Evolutionary conservation across 2,888 invertebrate species (phyloP).

Genomic region (Xestia c-nigrum): DNA sequence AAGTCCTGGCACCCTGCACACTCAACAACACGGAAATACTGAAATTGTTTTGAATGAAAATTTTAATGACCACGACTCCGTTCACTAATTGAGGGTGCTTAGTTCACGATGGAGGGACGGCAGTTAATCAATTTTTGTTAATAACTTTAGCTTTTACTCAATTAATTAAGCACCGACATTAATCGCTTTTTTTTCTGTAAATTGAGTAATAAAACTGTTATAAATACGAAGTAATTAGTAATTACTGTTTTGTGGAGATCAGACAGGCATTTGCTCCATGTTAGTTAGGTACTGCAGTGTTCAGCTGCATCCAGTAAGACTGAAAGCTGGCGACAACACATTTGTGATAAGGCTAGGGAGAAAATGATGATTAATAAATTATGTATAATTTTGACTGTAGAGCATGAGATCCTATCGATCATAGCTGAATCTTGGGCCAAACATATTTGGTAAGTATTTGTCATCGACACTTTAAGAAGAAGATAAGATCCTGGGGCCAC

Average conservation of each 20-base stretch:
- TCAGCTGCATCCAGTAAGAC: not conserved
- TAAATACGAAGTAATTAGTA: not conserved
- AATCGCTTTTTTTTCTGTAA: not conserved
- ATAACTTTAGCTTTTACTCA: conserved; percentile 71
- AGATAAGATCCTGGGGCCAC: no score
- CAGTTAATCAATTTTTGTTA: conserved; percentile 81
- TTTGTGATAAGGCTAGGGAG: not conserved
- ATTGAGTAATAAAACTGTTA: not conserved
- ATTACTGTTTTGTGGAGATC: not conserved
- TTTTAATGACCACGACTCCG: conserved; percentile 84
- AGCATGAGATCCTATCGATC: no score
- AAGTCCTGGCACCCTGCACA: conserved; percentile 64
- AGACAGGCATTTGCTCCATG: not conserved
- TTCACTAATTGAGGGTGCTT: conserved; percentile 85
- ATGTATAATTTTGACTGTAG: no score
- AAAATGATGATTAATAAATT: not conserved
- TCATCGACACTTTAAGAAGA: no score
- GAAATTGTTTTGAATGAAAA: conserved; percentile 88
- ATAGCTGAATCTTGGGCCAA: no score
- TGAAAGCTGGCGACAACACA: not conserved
- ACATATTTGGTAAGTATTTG: no score
- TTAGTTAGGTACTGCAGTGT: not conserved
- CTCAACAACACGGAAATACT: conserved; percentile 79
- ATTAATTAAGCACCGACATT: conserved; percentile 19
- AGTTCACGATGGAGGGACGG: conserved; percentile 70